Base-by-base conservation (phyloP, 2,113 vertebrate genomes). In the Chrysemys picta region DNA sequence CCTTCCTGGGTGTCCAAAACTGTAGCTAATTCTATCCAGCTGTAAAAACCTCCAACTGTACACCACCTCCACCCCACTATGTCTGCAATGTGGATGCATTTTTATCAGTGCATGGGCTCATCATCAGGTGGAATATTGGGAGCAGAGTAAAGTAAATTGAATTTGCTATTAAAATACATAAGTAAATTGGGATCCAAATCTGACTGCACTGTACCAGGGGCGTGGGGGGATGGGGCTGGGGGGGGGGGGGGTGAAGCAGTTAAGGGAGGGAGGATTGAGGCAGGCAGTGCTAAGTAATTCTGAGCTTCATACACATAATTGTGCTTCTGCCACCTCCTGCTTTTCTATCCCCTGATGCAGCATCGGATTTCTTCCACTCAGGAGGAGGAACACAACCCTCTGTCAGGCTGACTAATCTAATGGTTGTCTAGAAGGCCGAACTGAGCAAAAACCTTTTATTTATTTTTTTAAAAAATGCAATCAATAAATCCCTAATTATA, bases 401-500 rank as follows among this genome's bases (percentile, higher is more conserved):
- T 31, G 49, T 13, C 84, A 89, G 53, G 10, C 88, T 82, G 56
- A 59, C 82, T 88, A 81, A 93, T 22, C 14, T 69, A 56, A 81
- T 59, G 50, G 29, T 29, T 82, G 85, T 69, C 76, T 56, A 49
- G 45, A 38, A 72, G n/a, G 80, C 90, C 3, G n/a, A n/a, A 76
- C 53, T 17, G 11, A 57, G 90, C 53, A 94, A 95, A 93, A 93
- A 6, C 4, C 52, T 91, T 88, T 79, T 84, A 83, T 96, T 94
- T 89, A 29, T 35, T 45, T 80, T 90, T 87, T 92, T 78, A 49
- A 96, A 75, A 78, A 95, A 80, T n/a, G 52, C 22, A n/a, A 81
- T 87, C 82, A 93, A 86, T 96, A 96, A 94, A 49, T 5, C 19
- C 29, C 42, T 94, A 84, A 94, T 96, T 94, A 62, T 53, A 90